Conservation (phyloP, 2,797 vertebrate genomes). For the Paratrypauchen microcephalus region DNA sequence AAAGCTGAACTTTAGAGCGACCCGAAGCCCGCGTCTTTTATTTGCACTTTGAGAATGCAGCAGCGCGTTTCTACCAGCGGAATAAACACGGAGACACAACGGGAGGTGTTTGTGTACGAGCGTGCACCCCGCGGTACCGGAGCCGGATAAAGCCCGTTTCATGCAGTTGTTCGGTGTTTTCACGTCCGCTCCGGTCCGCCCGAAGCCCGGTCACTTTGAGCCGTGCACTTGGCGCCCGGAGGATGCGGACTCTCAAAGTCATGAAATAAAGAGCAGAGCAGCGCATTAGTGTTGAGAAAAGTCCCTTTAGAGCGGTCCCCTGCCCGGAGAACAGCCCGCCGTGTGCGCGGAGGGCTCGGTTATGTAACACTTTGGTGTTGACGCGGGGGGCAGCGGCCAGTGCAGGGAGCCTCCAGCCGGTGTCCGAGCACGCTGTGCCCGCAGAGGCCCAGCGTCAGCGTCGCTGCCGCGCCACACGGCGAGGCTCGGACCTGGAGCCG, state of each 20-base stretch:
- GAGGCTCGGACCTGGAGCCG: slow-evolving; percentile 5
- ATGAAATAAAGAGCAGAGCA: slow-evolving; percentile 41
- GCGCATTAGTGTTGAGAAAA: background rate
- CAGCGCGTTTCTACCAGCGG: slow-evolving; percentile 49
- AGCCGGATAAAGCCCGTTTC: background rate
- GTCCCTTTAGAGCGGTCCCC: fast-evolving
- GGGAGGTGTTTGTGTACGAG: slow-evolving; percentile 92
- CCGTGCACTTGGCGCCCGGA: slow-evolving; percentile 43
- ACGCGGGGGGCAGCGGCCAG: slow-evolving; percentile 1
- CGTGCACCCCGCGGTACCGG: slow-evolving; percentile 69
- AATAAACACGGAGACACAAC: slow-evolving; percentile 80
- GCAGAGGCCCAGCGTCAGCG: slow-evolving; percentile 43
- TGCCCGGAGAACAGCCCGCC: no score
- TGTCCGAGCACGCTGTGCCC: slow-evolving; percentile 13
- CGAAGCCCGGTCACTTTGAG: slow-evolving; percentile 4
- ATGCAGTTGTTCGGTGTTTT: no score
- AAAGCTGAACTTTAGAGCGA: slow-evolving; percentile 59
- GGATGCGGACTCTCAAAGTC: slow-evolving; percentile 58
- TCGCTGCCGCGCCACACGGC: background rate
- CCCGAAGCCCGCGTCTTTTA: slow-evolving; percentile 24
- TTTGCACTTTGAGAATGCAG: slow-evolving; percentile 60
- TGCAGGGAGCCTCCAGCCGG: background rate
- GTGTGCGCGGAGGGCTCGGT: background rate
- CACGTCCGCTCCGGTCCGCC: slow-evolving; percentile 19
- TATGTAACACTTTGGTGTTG: slow-evolving; percentile 25